Conservation (phyloP, 2,888 invertebrate species). For the Mimachlamys varia region DNA sequence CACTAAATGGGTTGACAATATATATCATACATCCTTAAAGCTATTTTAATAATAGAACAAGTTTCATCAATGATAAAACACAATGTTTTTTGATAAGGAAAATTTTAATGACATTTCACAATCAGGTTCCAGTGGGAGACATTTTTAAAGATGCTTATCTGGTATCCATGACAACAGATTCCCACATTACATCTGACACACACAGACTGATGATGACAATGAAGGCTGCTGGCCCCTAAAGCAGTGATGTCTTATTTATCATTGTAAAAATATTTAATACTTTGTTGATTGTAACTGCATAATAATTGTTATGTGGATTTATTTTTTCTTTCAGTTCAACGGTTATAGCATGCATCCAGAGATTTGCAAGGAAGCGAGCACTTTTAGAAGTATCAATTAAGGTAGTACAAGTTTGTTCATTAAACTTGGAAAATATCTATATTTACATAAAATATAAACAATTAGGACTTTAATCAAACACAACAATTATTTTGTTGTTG, state of each 20-base stretch:
- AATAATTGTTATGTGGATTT: background rate
- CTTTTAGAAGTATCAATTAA: no score
- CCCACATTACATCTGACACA: background rate
- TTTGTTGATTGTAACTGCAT: background rate
- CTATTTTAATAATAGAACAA: background rate
- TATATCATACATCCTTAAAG: no score
- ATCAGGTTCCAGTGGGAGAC: background rate
- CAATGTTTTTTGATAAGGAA: background rate
- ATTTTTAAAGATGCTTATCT: background rate
- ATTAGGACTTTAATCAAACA: no score
- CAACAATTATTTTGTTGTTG: no score
- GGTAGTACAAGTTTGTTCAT: no score
- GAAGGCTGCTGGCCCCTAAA: background rate
- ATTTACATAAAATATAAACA: no score
- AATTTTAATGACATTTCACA: background rate
- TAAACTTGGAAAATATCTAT: no score
- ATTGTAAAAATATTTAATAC: background rate
- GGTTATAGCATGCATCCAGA: no score
- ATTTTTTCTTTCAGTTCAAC: background rate
- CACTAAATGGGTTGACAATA: no score
- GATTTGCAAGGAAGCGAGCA: no score
- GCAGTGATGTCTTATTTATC: background rate
- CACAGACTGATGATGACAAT: background rate
- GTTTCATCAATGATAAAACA: background rate
- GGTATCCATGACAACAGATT: slow-evolving; percentile 3